Base-by-base conservation (phyloP, 2,797 vertebrate genomes). In the Anableps anableps region DNA sequence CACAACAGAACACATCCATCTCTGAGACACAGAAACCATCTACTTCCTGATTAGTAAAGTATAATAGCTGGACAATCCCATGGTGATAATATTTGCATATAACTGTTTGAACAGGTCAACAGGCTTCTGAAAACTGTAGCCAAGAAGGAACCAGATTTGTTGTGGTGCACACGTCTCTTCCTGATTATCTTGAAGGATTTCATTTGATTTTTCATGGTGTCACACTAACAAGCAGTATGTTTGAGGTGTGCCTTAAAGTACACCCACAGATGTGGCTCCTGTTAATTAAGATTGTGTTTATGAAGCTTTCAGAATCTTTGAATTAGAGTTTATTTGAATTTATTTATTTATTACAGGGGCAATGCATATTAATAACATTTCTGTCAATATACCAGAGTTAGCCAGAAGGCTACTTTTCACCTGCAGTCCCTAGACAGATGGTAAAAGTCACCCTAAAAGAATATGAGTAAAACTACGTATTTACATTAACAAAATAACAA, bases 301-400 rank as follows among this genome's bases (percentile, higher is more conserved):
- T 43, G 43, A 43, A 70, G 4, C 38, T 55, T 2, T 55, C 26
- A 51, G 50, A 51, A 51, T 51, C n/a, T n/a, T n/a, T n/a, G n/a
- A n/a, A n/a, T n/a, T n/a, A n/a, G 43, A 4, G 43, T 8, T 55
- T 23, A 21, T 48, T 4, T 17, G 14, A 21, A 19, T 51, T 51
- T 51, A 19, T 51, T 62, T 62, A 31, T 62, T 62, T 58, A 58
- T 58, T 58, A n/a, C 26, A 58, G 55, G 55, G 55, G 3, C 55
- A 58, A 0, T 58, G 55, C 21, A 26, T 58, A 58, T 58, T 58
- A 29, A 58, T 58, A 58, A 58, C 7, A 58, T 58, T 29, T 26
- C 26, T 58, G 26, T 58, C 23, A 58, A 58, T 58, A 58, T 58
- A 26, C 55, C 55, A 58, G 21, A 26, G 26, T 58, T 58, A 84